A percentile compares a stretch with the other conserved stretches of the same genome.
Conservation (phyloP, 2,113 vertebrate species). For the Otolemur garnettii region DNA sequence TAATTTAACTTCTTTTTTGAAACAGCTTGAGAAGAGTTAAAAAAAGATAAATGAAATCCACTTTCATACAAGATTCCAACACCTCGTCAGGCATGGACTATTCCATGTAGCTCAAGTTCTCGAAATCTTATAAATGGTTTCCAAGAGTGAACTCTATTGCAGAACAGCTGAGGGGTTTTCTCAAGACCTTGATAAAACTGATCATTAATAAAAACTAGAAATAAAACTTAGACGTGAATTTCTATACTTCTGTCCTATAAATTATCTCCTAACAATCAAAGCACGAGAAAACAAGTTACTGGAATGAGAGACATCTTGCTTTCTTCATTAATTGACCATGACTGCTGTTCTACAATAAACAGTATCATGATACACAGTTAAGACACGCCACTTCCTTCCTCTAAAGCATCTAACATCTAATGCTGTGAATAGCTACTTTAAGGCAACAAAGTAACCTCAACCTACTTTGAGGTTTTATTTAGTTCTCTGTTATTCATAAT, state of each 20-base stretch:
- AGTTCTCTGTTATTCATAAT: background rate
- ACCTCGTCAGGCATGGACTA: background rate
- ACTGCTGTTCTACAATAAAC: background rate
- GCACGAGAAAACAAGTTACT: background rate
- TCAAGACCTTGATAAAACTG: background rate
- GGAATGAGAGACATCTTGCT: background rate
- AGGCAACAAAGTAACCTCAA: background rate
- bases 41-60: constrained; percentile 51
- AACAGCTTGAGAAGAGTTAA: constrained; percentile 41
- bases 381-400: background rate
- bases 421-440: background rate
- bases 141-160: background rate
- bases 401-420: background rate
- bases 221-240: background rate
- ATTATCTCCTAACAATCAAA: constrained; percentile 7
- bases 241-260: background rate
- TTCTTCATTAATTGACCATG: background rate
- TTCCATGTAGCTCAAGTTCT: constrained; percentile 11
- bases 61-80: background rate
- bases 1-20: constrained; percentile 38
- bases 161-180: background rate
- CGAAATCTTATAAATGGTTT: constrained; percentile 28
- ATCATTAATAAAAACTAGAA: constrained; percentile 5
- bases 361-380: background rate
- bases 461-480: constrained; percentile 19